These are phyloP conservation scores for Leucosticte australis DNA, from an alignment of 2,113 vertebrate species.

Conservation along the genomic window DNA sequence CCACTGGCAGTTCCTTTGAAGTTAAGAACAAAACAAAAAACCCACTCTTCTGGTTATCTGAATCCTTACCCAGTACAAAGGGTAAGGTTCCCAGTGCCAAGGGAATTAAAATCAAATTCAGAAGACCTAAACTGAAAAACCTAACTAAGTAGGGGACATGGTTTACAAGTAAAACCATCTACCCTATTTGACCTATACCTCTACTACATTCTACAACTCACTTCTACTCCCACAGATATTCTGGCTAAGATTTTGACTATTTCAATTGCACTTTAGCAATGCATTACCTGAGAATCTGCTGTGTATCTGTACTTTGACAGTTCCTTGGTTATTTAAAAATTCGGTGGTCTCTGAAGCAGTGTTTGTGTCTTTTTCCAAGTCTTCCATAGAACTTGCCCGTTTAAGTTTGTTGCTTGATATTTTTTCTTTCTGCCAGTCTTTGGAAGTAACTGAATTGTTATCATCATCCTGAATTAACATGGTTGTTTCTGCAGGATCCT, in stretches of 20 bases:
- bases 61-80: not conserved
- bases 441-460: constrained; percentile 76
- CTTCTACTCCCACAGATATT: not conserved
- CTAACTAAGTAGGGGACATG: not conserved
- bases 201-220: not conserved
- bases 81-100: not conserved
- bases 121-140: not conserved
- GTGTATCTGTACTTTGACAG: constrained; percentile 89
- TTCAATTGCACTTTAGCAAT: not conserved
- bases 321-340: constrained; percentile 87
- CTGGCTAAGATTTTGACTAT: not conserved
- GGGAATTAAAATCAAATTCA: not conserved
- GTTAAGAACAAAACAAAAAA: not conserved
- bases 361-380: constrained; percentile 89
- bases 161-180: not conserved
- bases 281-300: constrained; percentile 82
- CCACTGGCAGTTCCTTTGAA: not conserved
- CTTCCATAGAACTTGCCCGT: constrained; percentile 76
- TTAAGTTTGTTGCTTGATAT: constrained; percentile 84
- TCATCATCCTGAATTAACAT: constrained; percentile 90
- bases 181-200: not conserved
- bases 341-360: constrained; percentile 74
- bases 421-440: constrained; percentile 92
- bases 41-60: not conserved
- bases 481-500: constrained; percentile 85